A percentile compares a stretch with the other conserved stretches of the same genome.
phyloP scores from a whole-genome alignment of 2,888 invertebrate species.

The Dioctria rufipes region DNA sequence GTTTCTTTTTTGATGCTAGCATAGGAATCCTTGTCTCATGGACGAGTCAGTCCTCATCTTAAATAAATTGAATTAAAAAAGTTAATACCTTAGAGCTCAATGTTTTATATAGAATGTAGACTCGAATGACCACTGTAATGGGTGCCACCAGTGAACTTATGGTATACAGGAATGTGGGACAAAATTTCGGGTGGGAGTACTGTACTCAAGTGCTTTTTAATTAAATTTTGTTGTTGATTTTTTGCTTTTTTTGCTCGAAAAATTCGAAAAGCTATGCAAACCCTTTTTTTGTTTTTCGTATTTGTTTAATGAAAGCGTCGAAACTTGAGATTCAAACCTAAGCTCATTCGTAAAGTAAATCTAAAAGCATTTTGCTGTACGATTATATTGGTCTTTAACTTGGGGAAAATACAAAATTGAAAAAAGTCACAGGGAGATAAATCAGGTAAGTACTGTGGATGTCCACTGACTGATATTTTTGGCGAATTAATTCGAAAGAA shows the following conservation, averaged over 20 bases:
- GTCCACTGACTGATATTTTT: too few relatives aligned
- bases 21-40: neutral
- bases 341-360: too few relatives aligned
- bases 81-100: conserved; percentile 28
- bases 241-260: conserved; percentile 7
- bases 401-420: too few relatives aligned
- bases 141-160: conserved; percentile 11
- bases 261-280: neutral
- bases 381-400: too few relatives aligned
- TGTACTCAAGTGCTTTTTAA: conserved; percentile 42
- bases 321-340: neutral
- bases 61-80: conserved; percentile 44
- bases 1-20: neutral
- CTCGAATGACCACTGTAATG: conserved; percentile 40
- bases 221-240: conserved; percentile 13
- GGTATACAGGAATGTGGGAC: neutral
- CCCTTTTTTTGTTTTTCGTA: too few relatives aligned
- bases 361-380: too few relatives aligned
- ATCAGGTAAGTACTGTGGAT: too few relatives aligned
- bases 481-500: too few relatives aligned
- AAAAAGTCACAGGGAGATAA: too few relatives aligned
- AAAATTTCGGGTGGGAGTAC: neutral
- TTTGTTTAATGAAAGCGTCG: neutral
- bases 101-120: conserved; percentile 23
- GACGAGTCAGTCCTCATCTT: neutral